Evolutionary conservation across 1,140 invertebrate species (phyloP), one percentile per base, ranked within the genome.

Genomic region (Harlomillsia oculata): DNA sequence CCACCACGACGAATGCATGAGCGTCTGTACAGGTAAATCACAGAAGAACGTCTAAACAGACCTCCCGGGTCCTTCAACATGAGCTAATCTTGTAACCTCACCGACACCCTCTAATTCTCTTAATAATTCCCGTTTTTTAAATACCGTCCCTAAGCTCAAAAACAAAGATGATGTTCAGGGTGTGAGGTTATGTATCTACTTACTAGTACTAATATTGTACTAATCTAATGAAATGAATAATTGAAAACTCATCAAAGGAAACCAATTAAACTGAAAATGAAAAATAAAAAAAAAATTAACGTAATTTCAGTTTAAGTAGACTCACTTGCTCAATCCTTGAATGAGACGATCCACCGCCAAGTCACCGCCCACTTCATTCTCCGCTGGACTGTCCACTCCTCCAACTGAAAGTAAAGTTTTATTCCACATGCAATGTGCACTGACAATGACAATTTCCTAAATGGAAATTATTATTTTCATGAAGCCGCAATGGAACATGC

Each of bases 11-110:
- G 78, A 56, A 90, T 79, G 75, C 87, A 90, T 64, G 83, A 83
- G 61, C 85, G 80, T 75, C 87, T 88, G 80, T 82, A 86, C 81
- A 87, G 77, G 81, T 84, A 84, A 77, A 86, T 83, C 77, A 82
- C 78, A 78, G 82, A 82, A 79, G 84, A 82, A 76, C 85, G 84
- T 84, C 85, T 87, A 74, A 74, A 75, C 75, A 70, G 72, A 74
- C 70, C 72, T 67, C 66, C 66, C 67, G 64, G 64, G 64, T n/a
- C 54, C 50, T 29, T 23, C 39, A 62, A 55, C 50, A 32, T 26
- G 43, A 11, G 4, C 14, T n/a, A 41, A 29, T 48, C 13, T 41
- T 34, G 37, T 5, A 43, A 20, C n/a, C 8, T 51, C 49, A 46
- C 29, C 6, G 32, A 9, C 36, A 37, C 49, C 39, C 49, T 39